Evolutionary conservation across 2,113 vertebrate species (phyloP).

Genomic region (Peromyscus leucopus): DNA sequence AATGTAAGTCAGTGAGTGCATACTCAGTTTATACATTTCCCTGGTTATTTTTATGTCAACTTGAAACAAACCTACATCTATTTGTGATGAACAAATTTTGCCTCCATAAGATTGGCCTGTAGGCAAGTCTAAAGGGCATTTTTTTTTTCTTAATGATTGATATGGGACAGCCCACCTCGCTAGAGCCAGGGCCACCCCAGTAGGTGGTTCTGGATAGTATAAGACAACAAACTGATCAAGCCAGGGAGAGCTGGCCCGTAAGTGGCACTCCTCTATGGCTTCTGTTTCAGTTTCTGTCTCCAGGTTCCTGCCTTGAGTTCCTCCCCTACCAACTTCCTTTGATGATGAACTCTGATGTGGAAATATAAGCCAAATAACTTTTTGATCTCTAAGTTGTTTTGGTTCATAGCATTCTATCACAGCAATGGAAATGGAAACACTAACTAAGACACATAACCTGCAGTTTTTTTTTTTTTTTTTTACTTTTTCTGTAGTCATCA

Average conservation of each 20-base stretch:
- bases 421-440: not conserved
- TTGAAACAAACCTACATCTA: not conserved
- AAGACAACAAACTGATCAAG: not conserved
- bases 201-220: not conserved
- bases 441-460: not conserved
- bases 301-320: not conserved
- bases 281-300: not conserved
- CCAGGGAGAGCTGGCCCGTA: not conserved
- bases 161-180: not conserved
- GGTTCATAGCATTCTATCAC: not conserved
- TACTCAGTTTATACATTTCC: slow-evolving; percentile 63
- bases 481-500: slow-evolving; percentile 71
- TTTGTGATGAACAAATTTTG: not conserved
- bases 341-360: not conserved
- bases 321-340: not conserved
- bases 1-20: slow-evolving; percentile 59
- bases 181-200: not conserved
- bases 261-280: not conserved
- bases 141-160: not conserved
- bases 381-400: not conserved
- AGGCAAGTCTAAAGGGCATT: not conserved
- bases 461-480: not conserved
- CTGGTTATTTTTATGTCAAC: slow-evolving; percentile 51
- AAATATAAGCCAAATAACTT: not conserved
- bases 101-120: not conserved